phyloP scores from a whole-genome alignment of 2,797 vertebrate genomes.

The Sphenopsis melanotis region DNA sequence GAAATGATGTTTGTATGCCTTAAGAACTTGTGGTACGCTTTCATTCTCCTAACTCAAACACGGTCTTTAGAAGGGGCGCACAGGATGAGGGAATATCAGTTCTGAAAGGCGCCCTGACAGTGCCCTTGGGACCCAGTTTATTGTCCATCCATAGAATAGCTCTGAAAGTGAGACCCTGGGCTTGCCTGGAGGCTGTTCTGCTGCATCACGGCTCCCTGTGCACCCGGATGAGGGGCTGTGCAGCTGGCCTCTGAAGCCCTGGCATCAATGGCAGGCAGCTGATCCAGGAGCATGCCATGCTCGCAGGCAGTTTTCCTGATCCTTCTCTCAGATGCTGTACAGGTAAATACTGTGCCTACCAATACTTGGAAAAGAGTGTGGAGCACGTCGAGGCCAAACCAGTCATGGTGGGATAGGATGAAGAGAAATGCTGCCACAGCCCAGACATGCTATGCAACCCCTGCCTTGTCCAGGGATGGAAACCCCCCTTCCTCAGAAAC shows the following conservation, averaged over 20 bases:
- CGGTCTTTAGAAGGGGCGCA: neutral
- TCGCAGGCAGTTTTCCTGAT: rapidly evolving
- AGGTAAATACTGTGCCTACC: neutral
- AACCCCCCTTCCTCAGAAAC: neutral
- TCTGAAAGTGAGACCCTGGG: neutral
- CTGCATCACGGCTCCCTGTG: neutral
- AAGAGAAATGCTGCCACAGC: neutral
- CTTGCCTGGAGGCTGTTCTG: neutral
- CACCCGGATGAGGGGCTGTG: rapidly evolving
- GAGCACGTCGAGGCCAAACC: rapidly evolving
- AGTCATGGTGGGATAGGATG: neutral
- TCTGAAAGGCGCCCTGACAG: neutral
- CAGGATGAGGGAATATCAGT: neutral
- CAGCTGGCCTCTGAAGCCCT: neutral
- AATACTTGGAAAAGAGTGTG: neutral
- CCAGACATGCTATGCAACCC: neutral
- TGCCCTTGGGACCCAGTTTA: neutral
- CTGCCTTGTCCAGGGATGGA: neutral
- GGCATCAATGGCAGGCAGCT: neutral
- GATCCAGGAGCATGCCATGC: neutral
- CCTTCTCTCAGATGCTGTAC: neutral
- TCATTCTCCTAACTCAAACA: neutral
- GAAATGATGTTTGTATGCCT: neutral
- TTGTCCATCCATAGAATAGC: neutral
- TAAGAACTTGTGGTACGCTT: rapidly evolving